Base-by-base conservation (phyloP, 2,888 invertebrate species). In the Ormyrus rosae region DNA sequence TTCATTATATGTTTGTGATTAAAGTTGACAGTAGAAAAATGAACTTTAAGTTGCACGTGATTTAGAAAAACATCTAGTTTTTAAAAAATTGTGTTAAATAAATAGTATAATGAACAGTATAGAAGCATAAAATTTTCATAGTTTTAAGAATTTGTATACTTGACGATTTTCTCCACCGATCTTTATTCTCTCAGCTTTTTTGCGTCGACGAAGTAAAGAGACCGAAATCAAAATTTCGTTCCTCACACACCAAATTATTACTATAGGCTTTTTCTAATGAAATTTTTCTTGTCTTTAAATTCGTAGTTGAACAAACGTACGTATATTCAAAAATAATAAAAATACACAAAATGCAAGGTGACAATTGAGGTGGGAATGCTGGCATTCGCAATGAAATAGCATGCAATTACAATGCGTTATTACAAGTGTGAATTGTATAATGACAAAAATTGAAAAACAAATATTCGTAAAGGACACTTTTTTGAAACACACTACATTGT, bases 401-500 rank as follows among this genome's bases (percentile, higher is more conserved):
- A 34, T 65, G 5, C n/a, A 11, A 13, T 19, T 60, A 34, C 51
- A 48, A 51, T 45, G 61, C 34, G 46, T 60, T 70, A 2, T 46
- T 61, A n/a, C 19, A 8, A 9, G 46, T 65, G 63, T 56, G 69
- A 69, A 53, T 48, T 51, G 51, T 60, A 34, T 48, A 61, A 76
- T 13, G 69, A 46, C 46, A 45, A 60, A 58, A 6, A 53, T 8
- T 53, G 13, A 48, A 56, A 72, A 10, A 19, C 11, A 74, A 60
- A 72, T 51, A 46, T 70, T 63, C 61, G 63, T 48, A 51, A 71
- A 64, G 45, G 65, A 65, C 77, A 76, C 69, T 69, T 77, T 65
- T 77, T 78, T 78, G 65, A 78, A 45, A 71, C 77, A 78, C 64
- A 13, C 69, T 70, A 56, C 48, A 77, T 69, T 56, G 71, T 71